Conservation (phyloP, 1,140 invertebrate genomes). For the Brachionus koreanus region DNA sequence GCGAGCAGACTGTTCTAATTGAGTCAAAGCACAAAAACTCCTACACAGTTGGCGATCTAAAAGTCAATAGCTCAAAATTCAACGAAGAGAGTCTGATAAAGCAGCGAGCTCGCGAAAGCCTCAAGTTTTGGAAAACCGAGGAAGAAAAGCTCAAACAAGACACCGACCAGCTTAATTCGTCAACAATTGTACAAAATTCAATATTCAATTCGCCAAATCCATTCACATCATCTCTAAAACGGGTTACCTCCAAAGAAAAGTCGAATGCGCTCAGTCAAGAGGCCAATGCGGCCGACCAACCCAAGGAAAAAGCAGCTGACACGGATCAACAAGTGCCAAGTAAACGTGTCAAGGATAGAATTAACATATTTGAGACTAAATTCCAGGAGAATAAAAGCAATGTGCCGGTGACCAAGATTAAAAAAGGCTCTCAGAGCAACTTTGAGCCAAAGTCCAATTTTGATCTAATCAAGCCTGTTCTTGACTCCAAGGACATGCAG, state of each 20-base stretch:
- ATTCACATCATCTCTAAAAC: not conserved
- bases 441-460: not conserved
- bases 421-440: slow-evolving; percentile 13
- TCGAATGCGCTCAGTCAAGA: not conserved
- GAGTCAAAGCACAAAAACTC: not conserved
- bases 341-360: slow-evolving; percentile 24
- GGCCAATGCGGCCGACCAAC: not conserved
- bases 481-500: not conserved
- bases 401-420: not conserved
- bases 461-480: not conserved
- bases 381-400: slow-evolving; percentile 20
- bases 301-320: not conserved
- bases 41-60: not conserved
- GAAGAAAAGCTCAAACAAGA: slow-evolving; percentile 35
- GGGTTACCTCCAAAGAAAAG: not conserved
- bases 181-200: slow-evolving; percentile 31
- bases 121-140: slow-evolving; percentile 31
- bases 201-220: not conserved
- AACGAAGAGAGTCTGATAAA: slow-evolving; percentile 3
- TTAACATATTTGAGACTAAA: slow-evolving; percentile 33
- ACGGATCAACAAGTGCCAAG: not conserved
- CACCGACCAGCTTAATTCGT: not conserved
- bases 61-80: not conserved
- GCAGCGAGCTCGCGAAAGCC: slow-evolving; percentile 21
- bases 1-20: not conserved